Percentiles rank a stretch among this genome's conserved stretches.
Evolutionary conservation across 2,797 vertebrate species (phyloP).

Genomic region (Fundulus diaphanus): DNA sequence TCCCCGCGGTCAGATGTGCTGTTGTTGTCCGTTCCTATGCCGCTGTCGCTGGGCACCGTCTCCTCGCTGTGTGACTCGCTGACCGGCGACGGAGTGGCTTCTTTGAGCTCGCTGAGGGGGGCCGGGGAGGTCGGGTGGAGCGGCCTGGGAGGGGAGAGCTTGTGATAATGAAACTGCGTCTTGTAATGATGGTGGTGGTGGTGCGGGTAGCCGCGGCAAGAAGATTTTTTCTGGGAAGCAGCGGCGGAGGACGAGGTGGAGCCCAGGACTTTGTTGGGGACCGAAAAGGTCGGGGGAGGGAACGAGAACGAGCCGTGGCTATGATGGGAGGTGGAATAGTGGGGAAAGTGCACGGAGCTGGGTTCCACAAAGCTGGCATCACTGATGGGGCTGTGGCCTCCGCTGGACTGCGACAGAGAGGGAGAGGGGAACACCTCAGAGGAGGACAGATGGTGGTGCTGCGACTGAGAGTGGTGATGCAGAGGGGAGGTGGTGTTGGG

Average conservation of each 20-base stretch:
- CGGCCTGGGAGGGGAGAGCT: slow-evolving; percentile 86
- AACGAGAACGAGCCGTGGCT: slow-evolving; percentile 84
- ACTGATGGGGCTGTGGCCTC: slow-evolving; percentile 93
- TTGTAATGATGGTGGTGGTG: slow-evolving; percentile 83
- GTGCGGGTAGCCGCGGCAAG: slow-evolving; percentile 87
- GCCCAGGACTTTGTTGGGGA: slow-evolving; percentile 74
- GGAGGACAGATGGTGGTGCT: slow-evolving; percentile 77
- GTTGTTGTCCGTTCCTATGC: slow-evolving; percentile 98
- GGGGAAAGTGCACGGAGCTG: slow-evolving; percentile 90
- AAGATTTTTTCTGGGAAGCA: slow-evolving; percentile 92
- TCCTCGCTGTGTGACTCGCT: slow-evolving; percentile 98
- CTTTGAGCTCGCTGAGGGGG: slow-evolving; percentile 94
- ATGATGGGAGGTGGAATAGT: slow-evolving; percentile 81
- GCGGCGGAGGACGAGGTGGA: slow-evolving; percentile 52
- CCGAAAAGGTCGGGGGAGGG: slow-evolving; percentile 82
- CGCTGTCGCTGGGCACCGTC: slow-evolving; percentile 96
- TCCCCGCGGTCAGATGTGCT: slow-evolving; percentile 97
- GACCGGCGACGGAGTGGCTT: slow-evolving; percentile 96
- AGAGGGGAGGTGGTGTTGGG: slow-evolving; percentile 80
- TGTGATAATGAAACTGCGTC: slow-evolving; percentile 83
- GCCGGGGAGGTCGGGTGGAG: slow-evolving; percentile 94
- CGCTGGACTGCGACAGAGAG: slow-evolving; percentile 87
- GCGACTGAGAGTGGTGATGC: slow-evolving; percentile 84
- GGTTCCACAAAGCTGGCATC: slow-evolving; percentile 96
- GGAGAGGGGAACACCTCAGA: slow-evolving; percentile 93